These are phyloP conservation scores for Asteroscopus sphinx DNA, from an alignment of 2,888 invertebrate species.

Conservation along the genomic window DNA sequence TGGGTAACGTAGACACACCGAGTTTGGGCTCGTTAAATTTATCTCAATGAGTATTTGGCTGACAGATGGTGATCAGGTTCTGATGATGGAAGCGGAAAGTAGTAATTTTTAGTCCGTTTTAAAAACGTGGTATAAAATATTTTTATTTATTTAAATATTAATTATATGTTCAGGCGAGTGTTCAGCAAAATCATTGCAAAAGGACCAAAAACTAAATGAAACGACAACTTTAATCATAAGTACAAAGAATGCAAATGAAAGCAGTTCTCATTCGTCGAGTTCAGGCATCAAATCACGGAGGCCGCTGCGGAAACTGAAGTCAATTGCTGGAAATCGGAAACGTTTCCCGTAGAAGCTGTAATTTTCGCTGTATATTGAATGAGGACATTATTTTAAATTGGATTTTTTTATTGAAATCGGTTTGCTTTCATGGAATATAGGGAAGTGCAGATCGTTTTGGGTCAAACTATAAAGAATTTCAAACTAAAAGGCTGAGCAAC, in stretches of 20 bases:
- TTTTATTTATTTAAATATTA: too few relatives aligned
- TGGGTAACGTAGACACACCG: too few relatives aligned
- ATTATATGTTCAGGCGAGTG: too few relatives aligned
- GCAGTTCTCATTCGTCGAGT: conserved; percentile 32
- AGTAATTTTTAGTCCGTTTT: too few relatives aligned
- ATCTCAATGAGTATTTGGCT: too few relatives aligned
- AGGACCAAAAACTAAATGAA: not conserved
- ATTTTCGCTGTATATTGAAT: conserved; percentile 5
- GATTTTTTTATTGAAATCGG: not conserved
- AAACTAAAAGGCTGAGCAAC: conserved; percentile 8
- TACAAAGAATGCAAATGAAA: conserved; percentile 53
- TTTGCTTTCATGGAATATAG: not conserved
- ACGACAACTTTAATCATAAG: conserved; percentile 8
- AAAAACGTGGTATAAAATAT: too few relatives aligned
- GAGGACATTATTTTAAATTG: not conserved
- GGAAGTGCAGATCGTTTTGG: too few relatives aligned
- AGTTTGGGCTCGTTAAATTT: too few relatives aligned
- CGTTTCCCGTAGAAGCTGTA: conserved; percentile 14
- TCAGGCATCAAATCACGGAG: conserved; percentile 24
- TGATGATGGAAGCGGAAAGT: too few relatives aligned
- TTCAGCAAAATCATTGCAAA: conserved; percentile 1
- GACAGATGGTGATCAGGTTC: too few relatives aligned
- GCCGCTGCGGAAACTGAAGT: conserved; percentile 38
- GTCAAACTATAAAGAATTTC: conserved; percentile 2
- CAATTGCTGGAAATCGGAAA: conserved; percentile 42